Evolutionary conservation across 2,888 invertebrate species (phyloP).

Genomic region (Bombylius discolor): DNA sequence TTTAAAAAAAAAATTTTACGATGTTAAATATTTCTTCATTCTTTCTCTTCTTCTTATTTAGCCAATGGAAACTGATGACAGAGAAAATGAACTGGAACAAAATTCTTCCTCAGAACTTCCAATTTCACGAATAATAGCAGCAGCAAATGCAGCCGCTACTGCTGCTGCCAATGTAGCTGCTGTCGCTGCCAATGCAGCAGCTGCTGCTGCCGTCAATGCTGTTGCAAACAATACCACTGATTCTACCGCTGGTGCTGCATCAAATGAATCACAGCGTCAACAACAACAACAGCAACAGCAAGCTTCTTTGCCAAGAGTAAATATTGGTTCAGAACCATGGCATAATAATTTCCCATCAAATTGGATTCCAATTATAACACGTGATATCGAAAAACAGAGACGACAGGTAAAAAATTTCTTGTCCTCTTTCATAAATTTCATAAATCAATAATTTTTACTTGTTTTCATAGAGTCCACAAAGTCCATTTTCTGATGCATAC

Average conservation of each 20-base stretch:
- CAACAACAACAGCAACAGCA: constrained; percentile 6
- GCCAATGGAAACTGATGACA: constrained; percentile 41
- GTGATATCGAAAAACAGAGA: constrained; percentile 63
- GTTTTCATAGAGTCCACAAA: constrained; percentile 28
- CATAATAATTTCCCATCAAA: constrained; percentile 52
- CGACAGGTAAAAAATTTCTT: constrained; percentile 33
- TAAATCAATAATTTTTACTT: not conserved
- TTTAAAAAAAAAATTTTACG: too few relatives aligned
- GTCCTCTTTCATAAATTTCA: not conserved
- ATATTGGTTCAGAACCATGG: constrained; percentile 46
- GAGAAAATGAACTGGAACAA: constrained; percentile 18
- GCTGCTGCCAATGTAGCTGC: too few relatives aligned
- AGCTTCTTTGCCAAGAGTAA: constrained; percentile 40
- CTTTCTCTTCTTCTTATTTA: constrained; percentile 3
- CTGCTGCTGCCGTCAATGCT: too few relatives aligned
- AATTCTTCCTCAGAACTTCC: too few relatives aligned
- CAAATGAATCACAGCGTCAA: not conserved
- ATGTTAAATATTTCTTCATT: not conserved
- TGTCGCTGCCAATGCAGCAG: too few relatives aligned
- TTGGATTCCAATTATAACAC: constrained; percentile 80
- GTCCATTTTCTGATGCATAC: constrained; percentile 79
- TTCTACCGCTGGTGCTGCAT: too few relatives aligned
- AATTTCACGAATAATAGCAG: too few relatives aligned
- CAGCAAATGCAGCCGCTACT: too few relatives aligned
- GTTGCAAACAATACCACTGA: too few relatives aligned